A percentile compares a stretch with the other conserved stretches of the same genome.
These are phyloP conservation scores for Propithecus deckenii DNA, from an alignment of 2,797 vertebrate species.

Conservation along the genomic window DNA sequence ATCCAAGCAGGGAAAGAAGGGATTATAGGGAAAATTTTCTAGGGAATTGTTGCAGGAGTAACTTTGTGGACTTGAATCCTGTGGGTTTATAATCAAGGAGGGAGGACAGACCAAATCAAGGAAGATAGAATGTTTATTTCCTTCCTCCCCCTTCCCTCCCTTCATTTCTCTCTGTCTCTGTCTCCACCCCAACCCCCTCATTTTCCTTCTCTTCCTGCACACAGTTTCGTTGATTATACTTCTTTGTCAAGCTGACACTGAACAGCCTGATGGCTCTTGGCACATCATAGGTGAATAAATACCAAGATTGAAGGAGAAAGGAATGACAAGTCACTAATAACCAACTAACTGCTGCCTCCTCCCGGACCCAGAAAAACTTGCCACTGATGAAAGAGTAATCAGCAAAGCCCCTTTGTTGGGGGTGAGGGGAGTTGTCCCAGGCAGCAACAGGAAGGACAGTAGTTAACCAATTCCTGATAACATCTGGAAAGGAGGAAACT, in stretches of 20 bases:
- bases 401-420: not conserved
- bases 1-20: conserved; percentile 26
- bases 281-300: not conserved
- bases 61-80: not conserved
- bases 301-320: not conserved
- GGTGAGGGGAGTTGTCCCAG: not conserved
- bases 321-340: not conserved
- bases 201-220: conserved; percentile 3
- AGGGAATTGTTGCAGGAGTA: not conserved
- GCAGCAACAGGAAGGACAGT: not conserved
- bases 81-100: not conserved
- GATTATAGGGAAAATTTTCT: not conserved
- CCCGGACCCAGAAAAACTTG: not conserved
- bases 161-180: not conserved
- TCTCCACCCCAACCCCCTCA: not conserved
- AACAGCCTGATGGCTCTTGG: conserved; percentile 23
- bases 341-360: not conserved
- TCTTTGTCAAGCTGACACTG: not conserved
- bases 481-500: not conserved
- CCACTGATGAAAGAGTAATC: not conserved
- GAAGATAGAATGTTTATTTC: not conserved
- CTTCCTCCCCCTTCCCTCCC: not conserved
- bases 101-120: not conserved
- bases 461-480: not conserved
- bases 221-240: not conserved